These are phyloP conservation scores for Rhinopomastus cyanomelas DNA, from an alignment of 2,113 vertebrate species.

Conservation along the genomic window DNA sequence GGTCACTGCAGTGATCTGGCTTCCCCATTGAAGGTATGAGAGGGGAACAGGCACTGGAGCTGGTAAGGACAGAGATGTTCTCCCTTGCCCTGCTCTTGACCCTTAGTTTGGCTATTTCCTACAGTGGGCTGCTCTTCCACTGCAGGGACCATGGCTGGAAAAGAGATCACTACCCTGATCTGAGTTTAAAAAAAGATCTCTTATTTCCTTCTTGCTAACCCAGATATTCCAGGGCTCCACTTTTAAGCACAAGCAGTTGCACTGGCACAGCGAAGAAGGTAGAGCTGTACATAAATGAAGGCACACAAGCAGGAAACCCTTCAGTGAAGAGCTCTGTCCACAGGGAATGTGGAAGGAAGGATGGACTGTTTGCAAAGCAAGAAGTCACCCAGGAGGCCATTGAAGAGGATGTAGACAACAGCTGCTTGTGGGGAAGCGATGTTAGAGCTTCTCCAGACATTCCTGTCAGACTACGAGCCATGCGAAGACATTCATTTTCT, in stretches of 20 bases:
- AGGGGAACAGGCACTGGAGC: not conserved
- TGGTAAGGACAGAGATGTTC: rapidly evolving
- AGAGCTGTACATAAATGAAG: not conserved
- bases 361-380: not conserved
- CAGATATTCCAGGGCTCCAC: not conserved
- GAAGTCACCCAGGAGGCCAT: slow-evolving; percentile 30
- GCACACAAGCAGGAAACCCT: slow-evolving; percentile 30
- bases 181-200: not conserved
- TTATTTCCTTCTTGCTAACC: not conserved
- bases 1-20: not conserved
- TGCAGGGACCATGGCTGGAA: not conserved
- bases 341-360: slow-evolving; percentile 25
- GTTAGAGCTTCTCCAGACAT: slow-evolving; percentile 30
- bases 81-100: not conserved
- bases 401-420: slow-evolving; percentile 14
- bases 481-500: not conserved
- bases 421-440: slow-evolving; percentile 24
- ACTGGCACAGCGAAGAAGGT: not conserved
- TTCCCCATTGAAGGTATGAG: not conserved
- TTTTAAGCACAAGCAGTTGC: not conserved
- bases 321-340: slow-evolving; percentile 7
- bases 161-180: not conserved
- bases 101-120: not conserved
- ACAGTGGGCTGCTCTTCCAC: not conserved
- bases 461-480: not conserved